These are phyloP conservation scores for Egretta garzetta DNA, from an alignment of 2,113 vertebrate genomes.

Conservation along the genomic window DNA sequence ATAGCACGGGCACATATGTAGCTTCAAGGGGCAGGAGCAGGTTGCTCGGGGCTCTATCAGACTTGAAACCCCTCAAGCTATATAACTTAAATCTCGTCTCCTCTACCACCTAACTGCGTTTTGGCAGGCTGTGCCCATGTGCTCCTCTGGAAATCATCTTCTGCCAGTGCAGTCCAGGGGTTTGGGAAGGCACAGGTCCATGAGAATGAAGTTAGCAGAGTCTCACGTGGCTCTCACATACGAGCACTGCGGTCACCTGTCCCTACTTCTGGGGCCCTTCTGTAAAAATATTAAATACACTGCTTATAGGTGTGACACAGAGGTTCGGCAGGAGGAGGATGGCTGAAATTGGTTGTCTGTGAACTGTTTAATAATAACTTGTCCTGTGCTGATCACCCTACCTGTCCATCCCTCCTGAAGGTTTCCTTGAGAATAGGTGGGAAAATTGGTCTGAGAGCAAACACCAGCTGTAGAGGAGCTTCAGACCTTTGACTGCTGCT, in stretches of 20 bases:
- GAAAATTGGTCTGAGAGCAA: neutral
- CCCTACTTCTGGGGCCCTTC: neutral
- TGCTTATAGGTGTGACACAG: fast-evolving
- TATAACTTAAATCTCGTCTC: neutral
- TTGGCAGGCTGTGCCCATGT: neutral
- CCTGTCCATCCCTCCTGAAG: neutral
- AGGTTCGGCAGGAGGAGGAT: neutral
- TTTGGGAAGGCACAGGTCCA: fast-evolving
- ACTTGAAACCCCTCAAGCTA: neutral
- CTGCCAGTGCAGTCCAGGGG: neutral
- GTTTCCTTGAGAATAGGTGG: neutral
- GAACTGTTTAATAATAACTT: neutral
- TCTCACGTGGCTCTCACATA: neutral
- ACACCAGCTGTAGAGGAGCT: neutral
- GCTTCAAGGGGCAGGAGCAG: neutral
- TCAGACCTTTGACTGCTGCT: neutral
- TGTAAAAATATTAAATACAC: neutral
- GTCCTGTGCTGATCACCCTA: neutral
- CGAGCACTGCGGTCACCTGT: fast-evolving
- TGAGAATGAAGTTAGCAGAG: neutral
- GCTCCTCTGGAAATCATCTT: neutral
- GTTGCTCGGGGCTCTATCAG: neutral
- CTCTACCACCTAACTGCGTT: neutral
- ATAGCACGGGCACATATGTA: fast-evolving
- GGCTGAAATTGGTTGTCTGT: neutral